Percentiles rank a stretch among this genome's conserved stretches.
Evolutionary conservation across 1,140 invertebrate genomes (phyloP).

Genomic region (Melipona quadrifasciata): DNA sequence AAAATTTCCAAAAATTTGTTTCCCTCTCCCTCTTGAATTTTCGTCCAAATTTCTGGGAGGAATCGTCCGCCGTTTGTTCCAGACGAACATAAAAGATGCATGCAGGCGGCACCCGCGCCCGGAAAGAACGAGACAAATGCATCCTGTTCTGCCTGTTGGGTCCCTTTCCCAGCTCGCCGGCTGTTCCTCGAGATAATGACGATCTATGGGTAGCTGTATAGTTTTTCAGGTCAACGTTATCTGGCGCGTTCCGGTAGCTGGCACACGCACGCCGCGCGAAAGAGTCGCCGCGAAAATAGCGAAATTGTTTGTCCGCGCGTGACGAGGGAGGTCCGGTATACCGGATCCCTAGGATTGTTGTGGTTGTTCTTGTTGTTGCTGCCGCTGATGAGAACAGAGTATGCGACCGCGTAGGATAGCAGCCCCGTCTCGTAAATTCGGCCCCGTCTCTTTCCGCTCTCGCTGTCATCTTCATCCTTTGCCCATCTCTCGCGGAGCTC

Average conservation of each 20-base stretch:
- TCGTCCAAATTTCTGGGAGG: too few relatives aligned
- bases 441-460: not conserved
- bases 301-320: slow-evolving; percentile 25
- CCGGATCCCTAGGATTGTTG: slow-evolving; percentile 10
- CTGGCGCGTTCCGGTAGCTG: not conserved
- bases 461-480: not conserved
- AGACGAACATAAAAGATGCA: slow-evolving; percentile 24
- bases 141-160: slow-evolving; percentile 14
- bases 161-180: not conserved
- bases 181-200: slow-evolving; percentile 60
- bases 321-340: slow-evolving; percentile 22
- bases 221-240: slow-evolving; percentile 40
- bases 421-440: slow-evolving; percentile 21
- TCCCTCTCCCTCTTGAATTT: too few relatives aligned
- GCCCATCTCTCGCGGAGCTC: not conserved
- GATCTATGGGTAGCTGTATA: slow-evolving; percentile 54
- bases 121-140: slow-evolving; percentile 35
- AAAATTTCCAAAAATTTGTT: too few relatives aligned
- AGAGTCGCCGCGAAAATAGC: not conserved
- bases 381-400: slow-evolving; percentile 14
- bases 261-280: not conserved
- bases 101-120: not conserved
- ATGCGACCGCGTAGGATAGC: not conserved
- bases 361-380: slow-evolving; percentile 6
- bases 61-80: too few relatives aligned